Conservation (phyloP, 2,113 vertebrate genomes). For the Corvus cornix region DNA sequence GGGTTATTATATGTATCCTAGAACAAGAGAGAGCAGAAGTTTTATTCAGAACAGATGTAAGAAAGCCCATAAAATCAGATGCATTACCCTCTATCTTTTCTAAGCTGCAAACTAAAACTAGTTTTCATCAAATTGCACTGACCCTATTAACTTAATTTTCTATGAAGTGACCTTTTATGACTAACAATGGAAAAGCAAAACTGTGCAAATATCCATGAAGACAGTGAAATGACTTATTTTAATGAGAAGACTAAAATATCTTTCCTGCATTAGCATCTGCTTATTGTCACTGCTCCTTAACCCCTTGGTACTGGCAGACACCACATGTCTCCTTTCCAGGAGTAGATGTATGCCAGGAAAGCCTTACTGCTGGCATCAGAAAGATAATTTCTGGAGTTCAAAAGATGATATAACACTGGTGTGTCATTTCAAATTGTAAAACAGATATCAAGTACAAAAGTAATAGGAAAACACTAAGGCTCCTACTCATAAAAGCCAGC, state of each 20-base stretch:
- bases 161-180: slow-evolving; percentile 77
- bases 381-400: slow-evolving; percentile 14
- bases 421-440: slow-evolving; percentile 16
- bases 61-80: slow-evolving; percentile 76
- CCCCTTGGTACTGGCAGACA: slow-evolving; percentile 49
- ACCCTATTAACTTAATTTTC: slow-evolving; percentile 84
- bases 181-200: slow-evolving; percentile 79
- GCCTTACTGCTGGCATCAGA: slow-evolving; percentile 10
- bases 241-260: slow-evolving; percentile 80
- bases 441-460: neutral
- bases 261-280: slow-evolving; percentile 71
- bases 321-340: neutral
- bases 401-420: neutral
- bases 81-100: slow-evolving; percentile 73
- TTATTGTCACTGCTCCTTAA: slow-evolving; percentile 71
- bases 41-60: slow-evolving; percentile 76
- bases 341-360: neutral
- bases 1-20: slow-evolving; percentile 84
- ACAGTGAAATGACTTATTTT: slow-evolving; percentile 77
- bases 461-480: neutral
- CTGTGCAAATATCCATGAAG: slow-evolving; percentile 81
- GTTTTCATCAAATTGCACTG: slow-evolving; percentile 79
- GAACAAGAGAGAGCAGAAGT: slow-evolving; percentile 70
- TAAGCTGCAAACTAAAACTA: slow-evolving; percentile 74
- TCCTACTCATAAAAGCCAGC: neutral